Evolutionary conservation across 2,888 invertebrate genomes (phyloP).

Genomic region (Melanophora roralis): DNA sequence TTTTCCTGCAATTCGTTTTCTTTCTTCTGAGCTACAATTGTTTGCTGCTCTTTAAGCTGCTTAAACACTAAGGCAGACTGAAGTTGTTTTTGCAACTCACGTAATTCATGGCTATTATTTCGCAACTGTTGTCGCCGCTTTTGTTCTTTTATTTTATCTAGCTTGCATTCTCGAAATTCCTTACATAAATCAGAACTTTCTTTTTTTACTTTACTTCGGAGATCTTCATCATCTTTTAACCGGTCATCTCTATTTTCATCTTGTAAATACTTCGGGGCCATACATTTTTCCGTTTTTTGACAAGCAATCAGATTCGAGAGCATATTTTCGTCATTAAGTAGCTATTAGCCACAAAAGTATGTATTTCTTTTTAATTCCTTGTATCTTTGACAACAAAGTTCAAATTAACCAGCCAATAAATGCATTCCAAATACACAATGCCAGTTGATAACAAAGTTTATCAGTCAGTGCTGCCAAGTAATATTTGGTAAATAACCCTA

Average conservation of each 20-base stretch:
- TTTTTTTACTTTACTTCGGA: too few relatives aligned
- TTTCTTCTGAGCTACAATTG: slow-evolving; percentile 13
- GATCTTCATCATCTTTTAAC: slow-evolving; percentile 39
- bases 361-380: neutral
- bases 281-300: neutral
- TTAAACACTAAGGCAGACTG: slow-evolving; percentile 59
- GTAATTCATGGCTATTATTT: slow-evolving; percentile 58
- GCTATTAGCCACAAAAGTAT: neutral
- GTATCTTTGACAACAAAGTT: slow-evolving; percentile 1
- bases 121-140: slow-evolving; percentile 64
- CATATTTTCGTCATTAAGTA: neutral
- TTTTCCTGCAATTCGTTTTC: slow-evolving; percentile 38
- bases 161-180: slow-evolving; percentile 54
- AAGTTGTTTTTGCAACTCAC: slow-evolving; percentile 60
- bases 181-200: slow-evolving; percentile 53
- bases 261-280: slow-evolving; percentile 9
- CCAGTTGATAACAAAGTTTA: neutral
- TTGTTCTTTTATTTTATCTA: slow-evolving; percentile 45
- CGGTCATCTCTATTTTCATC: slow-evolving; percentile 55
- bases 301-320: neutral
- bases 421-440: neutral
- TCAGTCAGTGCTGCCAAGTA: too few relatives aligned
- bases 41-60: slow-evolving; percentile 57
- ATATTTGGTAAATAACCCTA: too few relatives aligned
- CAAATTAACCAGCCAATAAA: neutral